Evolutionary conservation across 1,140 invertebrate genomes (phyloP).

Genomic region (Cephus cinctus): DNA sequence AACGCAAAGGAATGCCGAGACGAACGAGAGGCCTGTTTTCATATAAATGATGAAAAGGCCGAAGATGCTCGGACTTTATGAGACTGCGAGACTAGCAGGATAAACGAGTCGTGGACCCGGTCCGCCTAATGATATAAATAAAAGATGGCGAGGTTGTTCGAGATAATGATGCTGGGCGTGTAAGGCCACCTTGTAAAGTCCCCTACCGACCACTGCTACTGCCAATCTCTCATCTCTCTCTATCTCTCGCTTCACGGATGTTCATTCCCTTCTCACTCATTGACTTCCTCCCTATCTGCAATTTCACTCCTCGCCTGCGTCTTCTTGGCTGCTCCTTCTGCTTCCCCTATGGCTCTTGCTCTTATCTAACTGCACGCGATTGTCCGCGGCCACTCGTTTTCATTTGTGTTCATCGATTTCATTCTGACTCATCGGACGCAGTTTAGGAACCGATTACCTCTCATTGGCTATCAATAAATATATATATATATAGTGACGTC

Average conservation of each 20-base stretch:
- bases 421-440: too few relatives aligned
- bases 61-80: slow-evolving; percentile 26
- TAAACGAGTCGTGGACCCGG: slow-evolving; percentile 23
- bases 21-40: slow-evolving; percentile 29
- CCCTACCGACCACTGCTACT: background rate
- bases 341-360: too few relatives aligned
- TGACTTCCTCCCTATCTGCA: slow-evolving; percentile 10
- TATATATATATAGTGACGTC: too few relatives aligned
- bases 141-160: slow-evolving; percentile 33
- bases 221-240: slow-evolving; percentile 1
- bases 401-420: too few relatives aligned
- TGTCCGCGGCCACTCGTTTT: too few relatives aligned
- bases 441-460: too few relatives aligned
- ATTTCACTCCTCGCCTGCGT: too few relatives aligned
- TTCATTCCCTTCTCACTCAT: slow-evolving; percentile 15
- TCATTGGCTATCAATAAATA: too few relatives aligned
- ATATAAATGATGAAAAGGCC: slow-evolving; percentile 36
- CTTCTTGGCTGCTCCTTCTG: too few relatives aligned
- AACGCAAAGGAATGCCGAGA: too few relatives aligned
- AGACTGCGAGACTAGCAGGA: slow-evolving; percentile 23
- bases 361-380: too few relatives aligned
- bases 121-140: slow-evolving; percentile 40
- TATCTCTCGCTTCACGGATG: slow-evolving; percentile 10
- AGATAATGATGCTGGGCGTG: slow-evolving; percentile 29
- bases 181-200: slow-evolving; percentile 15